Evolutionary conservation across 1,140 invertebrate genomes (phyloP), one percentile per base, ranked within the genome.

Genomic region (Hyposmocoma kahamanoa): DNA sequence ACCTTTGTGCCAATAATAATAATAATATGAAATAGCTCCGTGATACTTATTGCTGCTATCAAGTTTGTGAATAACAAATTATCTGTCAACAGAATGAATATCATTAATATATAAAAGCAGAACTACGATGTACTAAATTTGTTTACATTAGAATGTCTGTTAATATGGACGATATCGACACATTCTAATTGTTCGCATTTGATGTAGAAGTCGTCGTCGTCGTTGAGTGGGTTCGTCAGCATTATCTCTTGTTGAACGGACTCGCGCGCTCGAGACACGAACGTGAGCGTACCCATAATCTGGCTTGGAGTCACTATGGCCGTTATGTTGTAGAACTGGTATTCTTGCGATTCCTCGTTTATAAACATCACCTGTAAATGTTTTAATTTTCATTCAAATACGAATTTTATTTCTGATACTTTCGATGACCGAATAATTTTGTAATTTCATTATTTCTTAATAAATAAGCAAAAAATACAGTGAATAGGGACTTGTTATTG

Each of bases 311-410:
- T 70, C 3, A 84, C 71, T 0, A 47, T 50, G n/a, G 63, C 60
- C 2, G 45, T 48, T 19, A 83, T 71, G 18, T 71, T 67, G 58
- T 83, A 85, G 52, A 57, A 85, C 41, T 85, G 81, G 28, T 80
- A 84, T 46, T 84, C 81, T 3, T 59, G 67, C 18, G 65, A 66
- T 4, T 47, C 49, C 42, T 78, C 72, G 38, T 84, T 78, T 26
- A 74, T 61, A 42, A 84, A 84, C 47, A 72, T 59, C 11, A 84
- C 75, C 81, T 84, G 44, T n/a, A n/a, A n/a, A n/a, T n/a, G n/a
- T n/a, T n/a, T n/a, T n/a, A n/a, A n/a, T n/a, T n/a, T n/a, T n/a
- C n/a, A n/a, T n/a, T n/a, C n/a, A n/a, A n/a, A n/a, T n/a, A n/a
- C n/a, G n/a, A n/a, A n/a, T n/a, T n/a, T n/a, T n/a, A n/a, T n/a